Evolutionary conservation across 2,113 vertebrate genomes (phyloP).

Genomic region (Aspiorhynchus laticeps): DNA sequence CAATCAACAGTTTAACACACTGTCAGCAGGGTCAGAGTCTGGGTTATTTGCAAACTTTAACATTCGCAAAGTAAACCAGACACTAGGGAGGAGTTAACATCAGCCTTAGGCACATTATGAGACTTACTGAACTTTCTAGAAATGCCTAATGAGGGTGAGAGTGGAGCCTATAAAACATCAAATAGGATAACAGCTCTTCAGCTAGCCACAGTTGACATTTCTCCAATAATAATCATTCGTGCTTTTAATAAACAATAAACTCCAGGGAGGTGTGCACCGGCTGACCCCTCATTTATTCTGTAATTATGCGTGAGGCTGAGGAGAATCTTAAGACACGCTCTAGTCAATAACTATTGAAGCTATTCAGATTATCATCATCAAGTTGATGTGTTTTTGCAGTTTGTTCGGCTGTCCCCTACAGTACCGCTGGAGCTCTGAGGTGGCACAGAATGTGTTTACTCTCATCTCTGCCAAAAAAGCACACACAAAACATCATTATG

Average conservation of each 20-base stretch:
- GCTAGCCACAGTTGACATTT: slow-evolving; percentile 64
- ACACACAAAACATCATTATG: slow-evolving; percentile 22
- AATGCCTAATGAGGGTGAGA: slow-evolving; percentile 49
- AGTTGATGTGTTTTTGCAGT: not conserved
- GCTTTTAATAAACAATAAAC: slow-evolving; percentile 69
- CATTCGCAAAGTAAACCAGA: not conserved
- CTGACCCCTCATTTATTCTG: slow-evolving; percentile 64
- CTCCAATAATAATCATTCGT: slow-evolving; percentile 68
- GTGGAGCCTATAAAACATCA: slow-evolving; percentile 48
- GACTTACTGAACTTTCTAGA: slow-evolving; percentile 38
- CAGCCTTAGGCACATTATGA: slow-evolving; percentile 5
- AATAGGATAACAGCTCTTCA: slow-evolving; percentile 70
- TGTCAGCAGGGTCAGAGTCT: not conserved
- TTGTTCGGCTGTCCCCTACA: not conserved
- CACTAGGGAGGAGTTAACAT: slow-evolving; percentile 13
- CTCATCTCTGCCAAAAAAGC: not conserved
- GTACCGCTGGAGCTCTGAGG: not conserved
- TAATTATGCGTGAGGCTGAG: slow-evolving; percentile 62
- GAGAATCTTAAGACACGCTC: slow-evolving; percentile 56
- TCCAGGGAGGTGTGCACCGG: slow-evolving; percentile 52
- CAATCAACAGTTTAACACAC: not conserved
- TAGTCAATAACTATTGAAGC: slow-evolving; percentile 70
- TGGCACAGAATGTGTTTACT: not conserved
- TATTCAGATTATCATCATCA: slow-evolving; percentile 46
- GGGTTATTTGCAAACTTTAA: not conserved